Evolutionary conservation across 2,888 invertebrate species (phyloP).

Genomic region (Euclidia mi): DNA sequence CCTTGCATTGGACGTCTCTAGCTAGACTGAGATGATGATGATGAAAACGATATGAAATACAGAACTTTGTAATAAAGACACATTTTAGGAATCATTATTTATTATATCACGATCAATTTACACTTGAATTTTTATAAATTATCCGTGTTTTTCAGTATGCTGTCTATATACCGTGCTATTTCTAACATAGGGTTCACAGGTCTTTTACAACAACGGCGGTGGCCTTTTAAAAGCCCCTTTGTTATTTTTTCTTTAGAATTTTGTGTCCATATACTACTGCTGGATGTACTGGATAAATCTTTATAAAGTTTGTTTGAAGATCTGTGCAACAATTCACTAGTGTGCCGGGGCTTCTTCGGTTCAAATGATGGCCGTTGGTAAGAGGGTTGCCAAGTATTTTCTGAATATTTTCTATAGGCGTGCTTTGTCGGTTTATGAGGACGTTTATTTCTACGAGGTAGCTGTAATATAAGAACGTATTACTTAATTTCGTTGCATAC

Average conservation of each 20-base stretch:
- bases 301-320: slow-evolving; percentile 39
- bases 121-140: slow-evolving; percentile 43
- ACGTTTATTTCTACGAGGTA: slow-evolving; percentile 13
- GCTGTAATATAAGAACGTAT: slow-evolving; percentile 9
- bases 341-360: slow-evolving; percentile 31
- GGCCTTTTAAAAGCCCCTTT: slow-evolving; percentile 27
- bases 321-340: slow-evolving; percentile 66
- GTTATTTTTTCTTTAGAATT: slow-evolving; percentile 31
- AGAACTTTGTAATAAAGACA: no score
- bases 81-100: slow-evolving; percentile 4
- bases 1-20: no score
- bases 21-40: no score
- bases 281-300: slow-evolving; percentile 33
- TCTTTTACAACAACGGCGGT: slow-evolving; percentile 53
- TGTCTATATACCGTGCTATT: slow-evolving; percentile 75
- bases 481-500: not conserved
- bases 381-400: slow-evolving; percentile 54
- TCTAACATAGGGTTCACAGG: slow-evolving; percentile 73
- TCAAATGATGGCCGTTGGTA: slow-evolving; percentile 48
- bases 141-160: slow-evolving; percentile 69
- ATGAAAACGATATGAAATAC: no score
- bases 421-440: slow-evolving; percentile 21
- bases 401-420: slow-evolving; percentile 55
- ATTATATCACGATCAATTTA: slow-evolving; percentile 45
- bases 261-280: slow-evolving; percentile 57